Percentiles rank a stretch among this genome's conserved stretches.
phyloP scores from a whole-genome alignment of 2,113 vertebrate species.

The Caretta caretta region DNA sequence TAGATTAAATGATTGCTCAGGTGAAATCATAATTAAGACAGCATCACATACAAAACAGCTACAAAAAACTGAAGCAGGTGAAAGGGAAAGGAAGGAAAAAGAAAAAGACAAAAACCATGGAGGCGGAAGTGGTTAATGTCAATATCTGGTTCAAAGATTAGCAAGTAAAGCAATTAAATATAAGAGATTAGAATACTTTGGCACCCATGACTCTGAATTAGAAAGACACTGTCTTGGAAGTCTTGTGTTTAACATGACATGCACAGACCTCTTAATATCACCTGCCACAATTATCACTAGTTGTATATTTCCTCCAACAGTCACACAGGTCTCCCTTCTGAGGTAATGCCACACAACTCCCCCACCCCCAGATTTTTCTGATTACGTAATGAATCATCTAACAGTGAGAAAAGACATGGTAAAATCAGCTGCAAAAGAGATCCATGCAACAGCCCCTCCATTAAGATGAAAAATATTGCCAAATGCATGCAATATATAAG shows the following conservation, averaged over 20 bases:
- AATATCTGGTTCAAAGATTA: not conserved
- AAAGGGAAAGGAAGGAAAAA: not conserved
- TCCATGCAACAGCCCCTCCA: conserved; percentile 6
- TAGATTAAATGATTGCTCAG: not conserved
- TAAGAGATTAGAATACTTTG: not conserved
- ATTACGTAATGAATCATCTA: not conserved
- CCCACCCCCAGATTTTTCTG: not conserved
- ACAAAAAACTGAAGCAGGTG: not conserved
- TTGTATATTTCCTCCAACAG: not conserved
- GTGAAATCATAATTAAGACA: conserved; percentile 1
- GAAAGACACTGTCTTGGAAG: not conserved
- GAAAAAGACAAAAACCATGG: not conserved
- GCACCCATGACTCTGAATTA: not conserved
- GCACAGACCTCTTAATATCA: not conserved
- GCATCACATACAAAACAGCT: not conserved
- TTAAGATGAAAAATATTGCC: not conserved
- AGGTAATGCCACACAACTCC: not conserved
- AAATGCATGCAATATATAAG: rapidly evolving
- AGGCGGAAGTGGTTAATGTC: not conserved
- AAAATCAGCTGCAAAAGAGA: conserved; percentile 29
- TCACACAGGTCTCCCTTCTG: not conserved
- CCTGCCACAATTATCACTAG: not conserved
- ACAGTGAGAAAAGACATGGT: conserved; percentile 5
- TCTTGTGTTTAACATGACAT: not conserved
- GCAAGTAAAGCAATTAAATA: not conserved